Evolutionary conservation across 2,797 vertebrate species (phyloP), one percentile per base, ranked within the genome.

Genomic region (Botia almorhae): DNA sequence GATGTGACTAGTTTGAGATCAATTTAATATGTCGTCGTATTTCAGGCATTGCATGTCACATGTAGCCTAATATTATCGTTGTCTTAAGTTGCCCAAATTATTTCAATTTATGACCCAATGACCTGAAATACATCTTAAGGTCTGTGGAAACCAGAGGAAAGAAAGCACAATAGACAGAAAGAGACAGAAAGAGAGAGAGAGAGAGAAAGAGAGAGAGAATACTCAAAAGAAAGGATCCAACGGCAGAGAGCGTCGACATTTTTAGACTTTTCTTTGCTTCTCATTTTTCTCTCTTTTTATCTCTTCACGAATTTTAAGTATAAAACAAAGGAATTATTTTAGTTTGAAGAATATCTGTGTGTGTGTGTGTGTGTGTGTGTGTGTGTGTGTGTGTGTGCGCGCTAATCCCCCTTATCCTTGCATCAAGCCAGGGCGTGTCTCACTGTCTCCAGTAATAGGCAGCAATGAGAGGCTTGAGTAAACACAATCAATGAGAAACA

Each of bases 401-500:
- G 89, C 85, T 93, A 93, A 93, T 93, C 92, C 89, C 80, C 61
- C 76, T 91, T 87, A 91, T 92, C 90, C 88, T 89, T 74, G 87
- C 89, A 88, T 90, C 87, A 91, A 90, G 85, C 85, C 87, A 84
- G 89, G 92, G 89, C 86, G 90, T 91, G 91, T 91, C 89, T 81
- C 87, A 85, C 75, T 77, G 85, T 91, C 90, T 88, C 81, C 88
- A 77, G 83, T 94, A 94, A 92, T 92, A 91, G 92, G 90, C 90
- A 89, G 91, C 92, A 90, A 93, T 93, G 90, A 93, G 92, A 92
- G 89, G 92, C 93, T 89, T 89, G 90, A 94, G 89, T 92, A 93
- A 94, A 94, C 91, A 93, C 91, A 93, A 93, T 94, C 93, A 93
- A 93, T 93, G 90, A 88, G 87, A 89, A 89, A 91, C 78, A 90